Base-by-base conservation (phyloP, 2,797 vertebrate genomes). In the Borostomias antarcticus region DNA sequence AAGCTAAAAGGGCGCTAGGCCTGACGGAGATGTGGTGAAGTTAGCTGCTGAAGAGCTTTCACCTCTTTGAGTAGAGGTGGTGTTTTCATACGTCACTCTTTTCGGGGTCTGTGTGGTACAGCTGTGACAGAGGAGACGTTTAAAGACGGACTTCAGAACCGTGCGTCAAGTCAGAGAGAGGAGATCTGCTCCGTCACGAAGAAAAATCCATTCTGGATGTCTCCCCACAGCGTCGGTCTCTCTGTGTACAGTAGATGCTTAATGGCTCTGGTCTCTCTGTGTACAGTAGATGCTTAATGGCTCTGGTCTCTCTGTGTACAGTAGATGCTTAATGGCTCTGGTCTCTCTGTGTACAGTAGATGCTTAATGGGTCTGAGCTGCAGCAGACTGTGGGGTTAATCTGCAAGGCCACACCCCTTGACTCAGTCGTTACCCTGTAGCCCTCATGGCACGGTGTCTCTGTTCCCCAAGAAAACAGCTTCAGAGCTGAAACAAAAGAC, bases 331-430 rank as follows among this genome's bases (percentile, higher is more conserved):
- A n/a, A n/a, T n/a, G n/a, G n/a, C n/a, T n/a, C n/a, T n/a, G n/a
- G 15, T 3, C 40, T 17, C 40, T 45, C 40, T 45, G 17, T 45
- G 11, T 45, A 6, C 13, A 45, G 15, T n/a, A n/a, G n/a, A 45
- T n/a, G 40, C 13, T 9, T n/a, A n/a, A n/a, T n/a, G n/a, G n/a
- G 40, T 45, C 40, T 45, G 17, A 45, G 15, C n/a, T 45, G 5
- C 45, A 52, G 75, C 74, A 62, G 73, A 76, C 66, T 58, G 67
- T 69, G 81, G 64, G 72, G 82, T 81, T 86, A 83, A 82, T 75
- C 79, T 75, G 77, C 63, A 72, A 67, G 81, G 81, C 85, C 85
- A 76, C 69, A 82, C 65, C 68, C 70, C 78, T 77, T 73, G 76
- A 74, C 77, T 33, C 73, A 50, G 70, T 77, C 69, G 69, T 81